A percentile compares a stretch with the other conserved stretches of the same genome.
phyloP scores from a whole-genome alignment of 2,797 vertebrate species.

The Cossypha heuglini region DNA sequence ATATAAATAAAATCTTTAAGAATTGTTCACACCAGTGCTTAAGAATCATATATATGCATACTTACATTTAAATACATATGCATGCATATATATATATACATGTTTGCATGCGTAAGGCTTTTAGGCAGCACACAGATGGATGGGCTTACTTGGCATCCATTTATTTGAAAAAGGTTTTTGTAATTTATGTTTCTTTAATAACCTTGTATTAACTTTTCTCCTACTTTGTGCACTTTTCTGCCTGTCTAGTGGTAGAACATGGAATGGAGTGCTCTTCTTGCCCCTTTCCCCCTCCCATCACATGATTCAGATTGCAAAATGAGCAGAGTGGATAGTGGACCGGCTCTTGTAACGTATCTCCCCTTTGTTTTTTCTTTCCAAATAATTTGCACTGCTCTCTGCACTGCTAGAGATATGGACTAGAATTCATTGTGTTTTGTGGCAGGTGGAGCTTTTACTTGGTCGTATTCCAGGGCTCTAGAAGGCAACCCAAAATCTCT shows the following conservation, averaged over 20 bases:
- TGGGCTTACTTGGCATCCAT: not conserved
- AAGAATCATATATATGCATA: not conserved
- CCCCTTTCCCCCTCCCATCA: not conserved
- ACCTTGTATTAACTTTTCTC: not conserved
- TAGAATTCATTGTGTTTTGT: conserved; percentile 16
- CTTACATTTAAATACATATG: not conserved
- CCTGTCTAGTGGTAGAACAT: not conserved
- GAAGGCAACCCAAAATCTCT: conserved; percentile 52
- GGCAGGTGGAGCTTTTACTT: conserved; percentile 62
- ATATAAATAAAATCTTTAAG: not conserved
- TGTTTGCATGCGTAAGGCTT: not conserved
- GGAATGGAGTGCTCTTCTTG: not conserved
- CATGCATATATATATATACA: not conserved
- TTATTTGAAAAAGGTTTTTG: not conserved
- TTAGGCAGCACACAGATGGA: not conserved
- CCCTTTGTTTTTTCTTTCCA: not conserved
- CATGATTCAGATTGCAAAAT: not conserved
- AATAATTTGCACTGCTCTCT: not conserved
- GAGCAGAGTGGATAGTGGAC: not conserved
- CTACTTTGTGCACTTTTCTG: not conserved
- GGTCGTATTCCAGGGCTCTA: conserved; percentile 36
- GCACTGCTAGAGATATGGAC: not conserved
- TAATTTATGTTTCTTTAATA: not conserved
- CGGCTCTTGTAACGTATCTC: not conserved
- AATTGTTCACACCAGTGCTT: not conserved